Conservation (phyloP, 2,888 invertebrate species). For the Tachina fera region DNA sequence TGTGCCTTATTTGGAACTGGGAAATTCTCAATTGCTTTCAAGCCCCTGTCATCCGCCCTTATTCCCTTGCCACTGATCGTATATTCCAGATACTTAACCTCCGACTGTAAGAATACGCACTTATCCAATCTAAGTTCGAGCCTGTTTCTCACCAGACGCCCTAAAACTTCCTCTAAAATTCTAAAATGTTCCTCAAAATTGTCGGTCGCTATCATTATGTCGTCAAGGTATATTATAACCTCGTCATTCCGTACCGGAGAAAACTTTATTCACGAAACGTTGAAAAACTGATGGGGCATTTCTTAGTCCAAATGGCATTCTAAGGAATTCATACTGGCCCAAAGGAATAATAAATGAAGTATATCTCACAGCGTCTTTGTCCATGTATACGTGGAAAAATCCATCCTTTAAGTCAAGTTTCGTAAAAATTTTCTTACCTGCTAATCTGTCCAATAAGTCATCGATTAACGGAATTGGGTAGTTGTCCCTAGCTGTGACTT, state of each 20-base stretch:
- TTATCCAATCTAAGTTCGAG: slow-evolving; percentile 49
- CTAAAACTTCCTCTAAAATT: background rate
- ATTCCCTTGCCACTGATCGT: slow-evolving; percentile 43
- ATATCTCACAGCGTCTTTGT: too few relatives aligned
- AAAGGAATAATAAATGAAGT: slow-evolving; percentile 5
- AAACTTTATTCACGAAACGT: background rate
- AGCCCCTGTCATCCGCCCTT: slow-evolving; percentile 49
- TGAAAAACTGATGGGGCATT: slow-evolving; percentile 45
- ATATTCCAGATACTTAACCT: slow-evolving; percentile 54
- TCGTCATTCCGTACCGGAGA: background rate
- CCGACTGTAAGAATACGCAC: slow-evolving; percentile 51
- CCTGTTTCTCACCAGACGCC: background rate
- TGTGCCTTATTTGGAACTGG: background rate
- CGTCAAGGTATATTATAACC: slow-evolving; percentile 35
- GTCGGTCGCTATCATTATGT: slow-evolving; percentile 30
- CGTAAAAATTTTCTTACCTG: too few relatives aligned
- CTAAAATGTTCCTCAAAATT: slow-evolving; percentile 4
- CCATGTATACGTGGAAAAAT: too few relatives aligned
- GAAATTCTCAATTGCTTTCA: background rate
- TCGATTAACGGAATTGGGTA: too few relatives aligned
- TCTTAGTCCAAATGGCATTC: slow-evolving; percentile 6
- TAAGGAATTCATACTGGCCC: slow-evolving; percentile 22
- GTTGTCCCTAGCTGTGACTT: too few relatives aligned
- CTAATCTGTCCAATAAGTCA: too few relatives aligned
- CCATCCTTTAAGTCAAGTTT: too few relatives aligned